Evolutionary conservation across 2,888 invertebrate species (phyloP).

Genomic region (Crossocerus cetratus): DNA sequence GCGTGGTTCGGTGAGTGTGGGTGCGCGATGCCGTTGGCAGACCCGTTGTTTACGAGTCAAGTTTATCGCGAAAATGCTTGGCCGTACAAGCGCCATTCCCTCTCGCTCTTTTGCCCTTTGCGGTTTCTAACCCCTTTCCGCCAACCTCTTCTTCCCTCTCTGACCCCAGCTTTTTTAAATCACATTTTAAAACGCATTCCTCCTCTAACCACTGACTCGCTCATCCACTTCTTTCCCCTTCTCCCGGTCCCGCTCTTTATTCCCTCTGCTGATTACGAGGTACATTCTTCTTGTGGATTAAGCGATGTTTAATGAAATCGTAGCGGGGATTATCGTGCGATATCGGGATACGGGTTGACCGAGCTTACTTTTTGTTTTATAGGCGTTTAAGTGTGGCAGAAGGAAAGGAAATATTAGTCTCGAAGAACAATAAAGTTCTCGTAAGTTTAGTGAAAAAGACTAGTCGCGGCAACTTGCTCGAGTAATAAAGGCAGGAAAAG

Average conservation of each 20-base stretch:
- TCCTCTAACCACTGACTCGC: not conserved
- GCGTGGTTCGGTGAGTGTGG: constrained; percentile 8
- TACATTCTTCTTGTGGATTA: too few relatives aligned
- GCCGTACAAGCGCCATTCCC: constrained; percentile 15
- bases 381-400: too few relatives aligned
- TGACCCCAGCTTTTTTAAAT: constrained; percentile 28
- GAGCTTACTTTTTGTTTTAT: too few relatives aligned
- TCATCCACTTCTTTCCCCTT: not conserved
- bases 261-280: too few relatives aligned
- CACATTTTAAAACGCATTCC: not conserved
- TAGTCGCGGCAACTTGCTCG: too few relatives aligned
- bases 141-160: constrained; percentile 7
- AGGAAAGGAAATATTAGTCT: too few relatives aligned
- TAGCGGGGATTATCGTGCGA: not conserved
- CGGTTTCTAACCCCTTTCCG: too few relatives aligned
- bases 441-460: too few relatives aligned
- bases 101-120: constrained; percentile 16
- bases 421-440: too few relatives aligned
- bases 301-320: constrained; percentile 9
- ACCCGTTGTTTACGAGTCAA: constrained; percentile 70
- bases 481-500: not conserved
- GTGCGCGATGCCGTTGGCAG: constrained; percentile 51
- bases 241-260: not conserved
- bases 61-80: constrained; percentile 62
- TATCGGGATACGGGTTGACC: too few relatives aligned